Conservation (phyloP, 2,888 invertebrate species). For the Campopleginae sp. region DNA sequence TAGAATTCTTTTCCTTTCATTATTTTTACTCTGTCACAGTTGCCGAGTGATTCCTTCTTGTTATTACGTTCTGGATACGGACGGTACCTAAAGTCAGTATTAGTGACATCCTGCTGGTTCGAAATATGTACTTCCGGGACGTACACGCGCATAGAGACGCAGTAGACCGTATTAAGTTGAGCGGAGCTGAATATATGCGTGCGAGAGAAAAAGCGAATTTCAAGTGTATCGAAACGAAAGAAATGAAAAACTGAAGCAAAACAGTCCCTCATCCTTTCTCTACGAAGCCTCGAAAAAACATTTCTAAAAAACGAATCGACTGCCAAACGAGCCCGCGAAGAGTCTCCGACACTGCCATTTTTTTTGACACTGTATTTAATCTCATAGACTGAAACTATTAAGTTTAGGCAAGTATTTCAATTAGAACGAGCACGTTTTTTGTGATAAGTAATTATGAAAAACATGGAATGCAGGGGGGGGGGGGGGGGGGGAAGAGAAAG, state of each 20-base stretch:
- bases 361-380: constrained; percentile 74
- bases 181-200: constrained; percentile 35
- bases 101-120: constrained; percentile 68
- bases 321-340: constrained; percentile 48
- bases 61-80: constrained; percentile 48
- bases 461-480: background rate
- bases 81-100: constrained; percentile 66
- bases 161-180: constrained; percentile 38
- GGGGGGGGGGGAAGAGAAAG: background rate
- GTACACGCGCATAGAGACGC: constrained; percentile 54
- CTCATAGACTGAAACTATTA: constrained; percentile 77
- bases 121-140: constrained; percentile 68
- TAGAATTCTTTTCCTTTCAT: background rate
- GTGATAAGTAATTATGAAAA: constrained; percentile 34
- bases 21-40: background rate
- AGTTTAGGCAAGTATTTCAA: constrained; percentile 74
- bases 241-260: constrained; percentile 8
- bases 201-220: constrained; percentile 49
- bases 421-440: constrained; percentile 57
- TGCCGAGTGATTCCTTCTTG: background rate
- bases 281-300: constrained; percentile 5
- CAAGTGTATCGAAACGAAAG: constrained; percentile 27
- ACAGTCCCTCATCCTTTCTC: constrained; percentile 20
- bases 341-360: constrained; percentile 73
- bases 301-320: constrained; percentile 35